phyloP scores from a whole-genome alignment of 2,113 vertebrate species.

The Forbesichthys papilliferus region DNA sequence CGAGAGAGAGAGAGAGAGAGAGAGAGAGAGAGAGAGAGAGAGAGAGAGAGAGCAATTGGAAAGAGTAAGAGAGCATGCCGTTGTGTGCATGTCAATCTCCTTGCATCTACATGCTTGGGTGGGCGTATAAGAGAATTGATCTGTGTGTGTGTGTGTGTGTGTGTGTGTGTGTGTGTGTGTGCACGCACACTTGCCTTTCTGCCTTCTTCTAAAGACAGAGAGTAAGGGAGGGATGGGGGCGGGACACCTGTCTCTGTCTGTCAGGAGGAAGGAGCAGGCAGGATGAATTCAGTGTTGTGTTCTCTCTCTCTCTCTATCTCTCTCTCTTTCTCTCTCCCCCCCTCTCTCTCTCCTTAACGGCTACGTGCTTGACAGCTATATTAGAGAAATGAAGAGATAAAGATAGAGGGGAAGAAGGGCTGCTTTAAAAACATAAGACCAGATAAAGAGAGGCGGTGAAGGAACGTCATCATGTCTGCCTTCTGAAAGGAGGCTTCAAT shows the following conservation, averaged over 20 bases:
- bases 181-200: slow-evolving; percentile 1
- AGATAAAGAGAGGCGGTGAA: slow-evolving; percentile 26
- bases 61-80: slow-evolving; percentile 50
- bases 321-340: slow-evolving; percentile 5
- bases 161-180: slow-evolving; percentile 24
- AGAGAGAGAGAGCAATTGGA: too few species aligned
- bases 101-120: not conserved
- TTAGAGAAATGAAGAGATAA: not conserved
- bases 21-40: not conserved
- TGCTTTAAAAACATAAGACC: not conserved
- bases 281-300: slow-evolving; percentile 54
- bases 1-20: slow-evolving; percentile 6
- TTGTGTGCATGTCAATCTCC: slow-evolving; percentile 49
- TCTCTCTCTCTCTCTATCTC: slow-evolving; percentile 8
- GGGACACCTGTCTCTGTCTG: slow-evolving; percentile 67
- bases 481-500: slow-evolving; percentile 32
- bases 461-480: slow-evolving; percentile 20
- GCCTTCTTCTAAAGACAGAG: slow-evolving; percentile 31
- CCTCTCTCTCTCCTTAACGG: slow-evolving; percentile 28
- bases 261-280: slow-evolving; percentile 49
- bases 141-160: slow-evolving; percentile 23
- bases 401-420: not conserved
- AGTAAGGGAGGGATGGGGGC: slow-evolving; percentile 6
- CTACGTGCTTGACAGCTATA: slow-evolving; percentile 29
- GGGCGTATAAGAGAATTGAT: slow-evolving; percentile 11